These are phyloP conservation scores for Poeciliopsis occidentalis DNA, from an alignment of 2,113 vertebrate genomes.

Conservation along the genomic window DNA sequence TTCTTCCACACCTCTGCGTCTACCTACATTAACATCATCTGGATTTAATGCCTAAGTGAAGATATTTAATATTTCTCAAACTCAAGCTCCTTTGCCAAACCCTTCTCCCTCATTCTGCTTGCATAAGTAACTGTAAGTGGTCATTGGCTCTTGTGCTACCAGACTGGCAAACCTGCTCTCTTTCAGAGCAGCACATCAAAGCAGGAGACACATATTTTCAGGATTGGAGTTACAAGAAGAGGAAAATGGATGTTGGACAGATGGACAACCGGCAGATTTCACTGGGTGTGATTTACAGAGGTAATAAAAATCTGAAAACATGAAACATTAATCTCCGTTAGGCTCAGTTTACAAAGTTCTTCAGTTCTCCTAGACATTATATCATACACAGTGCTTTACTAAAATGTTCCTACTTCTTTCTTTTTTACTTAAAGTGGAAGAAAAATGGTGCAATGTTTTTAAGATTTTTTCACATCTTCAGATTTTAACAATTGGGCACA, in stretches of 20 bases:
- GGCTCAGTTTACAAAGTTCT: too few species aligned
- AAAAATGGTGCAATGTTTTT: too few species aligned
- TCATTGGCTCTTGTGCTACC: constrained; percentile 14
- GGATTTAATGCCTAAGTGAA: background rate
- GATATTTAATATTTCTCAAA: constrained; percentile 9
- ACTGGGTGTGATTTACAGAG: background rate
- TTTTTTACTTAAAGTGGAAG: too few species aligned
- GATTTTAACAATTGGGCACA: too few species aligned
- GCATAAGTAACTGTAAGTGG: background rate
- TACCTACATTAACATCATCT: background rate
- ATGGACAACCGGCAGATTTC: constrained; percentile 5
- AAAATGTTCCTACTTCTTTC: too few species aligned
- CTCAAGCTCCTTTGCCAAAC: background rate
- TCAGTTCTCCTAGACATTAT: too few species aligned
- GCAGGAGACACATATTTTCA: constrained; percentile 2
- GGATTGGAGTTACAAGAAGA: background rate
- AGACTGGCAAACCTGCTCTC: constrained; percentile 10
- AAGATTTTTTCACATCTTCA: too few species aligned
- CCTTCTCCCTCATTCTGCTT: background rate
- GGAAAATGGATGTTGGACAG: background rate
- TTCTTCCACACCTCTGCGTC: constrained; percentile 4
- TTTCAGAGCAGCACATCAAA: constrained; percentile 13
- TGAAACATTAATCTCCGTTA: background rate
- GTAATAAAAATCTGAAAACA: background rate
- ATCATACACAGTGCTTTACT: too few species aligned